Base-by-base conservation (phyloP, 2,113 vertebrate species). In the Apaloderma vittatum region DNA sequence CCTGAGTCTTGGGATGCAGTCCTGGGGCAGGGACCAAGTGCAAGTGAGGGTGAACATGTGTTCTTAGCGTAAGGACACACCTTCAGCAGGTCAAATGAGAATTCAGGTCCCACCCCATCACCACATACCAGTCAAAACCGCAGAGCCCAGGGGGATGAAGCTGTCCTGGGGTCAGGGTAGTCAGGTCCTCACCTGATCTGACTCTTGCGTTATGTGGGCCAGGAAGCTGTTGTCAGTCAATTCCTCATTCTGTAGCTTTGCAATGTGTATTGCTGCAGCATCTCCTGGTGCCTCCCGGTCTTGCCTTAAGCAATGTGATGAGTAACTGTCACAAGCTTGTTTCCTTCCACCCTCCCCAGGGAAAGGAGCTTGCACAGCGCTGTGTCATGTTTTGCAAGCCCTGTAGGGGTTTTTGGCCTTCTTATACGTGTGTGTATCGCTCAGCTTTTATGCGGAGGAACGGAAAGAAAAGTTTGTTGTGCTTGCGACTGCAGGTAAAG, bases 361-460 rank as follows among this genome's bases (percentile, higher is more conserved):
- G 51, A 89, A 76, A 77, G 84, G 24, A 84, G 90, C 15, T 30
- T 61, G 72, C 73, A 59, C 68, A 73, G 67, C 49, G 34, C 36
- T 16, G 8, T 86, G 83, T 45, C 75, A 49, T 52, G 65, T 86
- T 93, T 84, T 77, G 40, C 32, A 66, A 95, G 59, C 23, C 84
- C 84, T 21, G 55, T 19, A 48, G 30, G 46, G 4, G 12, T 12
- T 57, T 75, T 57, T 45, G 26, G 18, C 62, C 20, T 46, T 20
- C 40, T 34, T 27, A 7, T 11, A 2, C 10, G 12, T 21, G 10
- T 1, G 6, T 30, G 1, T 5, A 12, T 36, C 7, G 0, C 63
- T 76, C 63, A 23, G 59, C 43, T 77, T 83, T 45, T 43, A 40
- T 20, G 36, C 13, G 75, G 40, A 77, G 51, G 36, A 62, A 40